These are phyloP conservation scores for Xenopus laevis DNA, from an alignment of 2,113 vertebrate species.

Conservation along the genomic window DNA sequence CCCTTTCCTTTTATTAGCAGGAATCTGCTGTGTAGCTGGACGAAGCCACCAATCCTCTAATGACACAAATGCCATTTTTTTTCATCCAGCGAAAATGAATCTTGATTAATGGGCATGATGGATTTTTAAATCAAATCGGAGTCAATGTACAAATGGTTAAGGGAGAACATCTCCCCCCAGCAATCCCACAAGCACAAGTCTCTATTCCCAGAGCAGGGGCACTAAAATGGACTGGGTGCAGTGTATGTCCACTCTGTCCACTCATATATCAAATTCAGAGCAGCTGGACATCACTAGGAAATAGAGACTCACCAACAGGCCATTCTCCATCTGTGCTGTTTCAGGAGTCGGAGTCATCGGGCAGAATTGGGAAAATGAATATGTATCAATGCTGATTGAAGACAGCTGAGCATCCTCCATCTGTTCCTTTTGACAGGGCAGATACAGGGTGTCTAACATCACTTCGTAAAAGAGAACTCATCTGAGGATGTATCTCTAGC, in stretches of 20 bases:
- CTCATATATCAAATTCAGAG: slow-evolving; percentile 65
- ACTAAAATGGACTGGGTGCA: slow-evolving; percentile 11
- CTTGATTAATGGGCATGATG: slow-evolving; percentile 45
- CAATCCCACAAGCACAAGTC: slow-evolving; percentile 21
- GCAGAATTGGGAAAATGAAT: slow-evolving; percentile 57
- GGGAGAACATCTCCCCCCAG: slow-evolving; percentile 49
- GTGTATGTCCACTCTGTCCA: slow-evolving; percentile 42
- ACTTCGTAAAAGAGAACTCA: not conserved
- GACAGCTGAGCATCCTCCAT: slow-evolving; percentile 68
- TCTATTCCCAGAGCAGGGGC: slow-evolving; percentile 20
- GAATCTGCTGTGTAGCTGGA: no score
- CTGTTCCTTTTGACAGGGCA: slow-evolving; percentile 54
- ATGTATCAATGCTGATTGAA: slow-evolving; percentile 52
- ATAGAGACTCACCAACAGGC: slow-evolving; percentile 51
- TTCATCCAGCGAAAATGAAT: no score
- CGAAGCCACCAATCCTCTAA: no score
- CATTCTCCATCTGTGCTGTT: slow-evolving; percentile 62
- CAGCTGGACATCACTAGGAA: slow-evolving; percentile 61
- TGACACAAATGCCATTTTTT: no score
- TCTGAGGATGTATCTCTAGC: not conserved
- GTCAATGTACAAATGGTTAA: slow-evolving; percentile 55
- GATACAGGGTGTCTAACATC: slow-evolving; percentile 31
- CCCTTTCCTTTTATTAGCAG: no score
- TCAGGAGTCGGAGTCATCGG: slow-evolving; percentile 19
- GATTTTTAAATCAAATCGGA: slow-evolving; percentile 55